Evolutionary conservation across 2,113 vertebrate species (phyloP).

Genomic region (Rafetus swinhoei): DNA sequence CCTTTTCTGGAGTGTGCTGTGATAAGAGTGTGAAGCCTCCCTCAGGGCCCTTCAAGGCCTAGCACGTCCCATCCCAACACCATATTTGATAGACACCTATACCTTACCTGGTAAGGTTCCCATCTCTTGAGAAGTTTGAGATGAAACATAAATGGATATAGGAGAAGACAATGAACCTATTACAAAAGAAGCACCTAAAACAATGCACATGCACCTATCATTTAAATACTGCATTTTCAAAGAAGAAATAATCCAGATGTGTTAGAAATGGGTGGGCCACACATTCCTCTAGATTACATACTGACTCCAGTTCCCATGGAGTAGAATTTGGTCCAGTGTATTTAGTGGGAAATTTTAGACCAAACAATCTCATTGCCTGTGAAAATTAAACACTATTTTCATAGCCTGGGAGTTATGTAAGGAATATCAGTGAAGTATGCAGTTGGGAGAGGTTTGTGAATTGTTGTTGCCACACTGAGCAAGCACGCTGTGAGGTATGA

Average conservation of each 20-base stretch:
- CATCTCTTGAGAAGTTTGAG: constrained; percentile 8
- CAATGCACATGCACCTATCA: constrained; percentile 5
- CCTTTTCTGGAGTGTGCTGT: neutral
- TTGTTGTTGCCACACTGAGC: neutral
- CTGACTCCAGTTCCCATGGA: constrained; percentile 50
- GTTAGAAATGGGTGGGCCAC: constrained; percentile 54
- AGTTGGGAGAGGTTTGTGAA: constrained; percentile 32
- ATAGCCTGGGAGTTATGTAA: constrained; percentile 69
- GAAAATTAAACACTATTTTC: constrained; percentile 71
- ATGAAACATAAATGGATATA: neutral
- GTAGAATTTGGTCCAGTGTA: constrained; percentile 54
- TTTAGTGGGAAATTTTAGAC: constrained; percentile 69
- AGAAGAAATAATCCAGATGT: constrained; percentile 41
- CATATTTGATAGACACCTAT: neutral
- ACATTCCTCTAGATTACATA: constrained; percentile 45
- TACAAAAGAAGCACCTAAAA: neutral
- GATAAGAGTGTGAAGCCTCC: neutral
- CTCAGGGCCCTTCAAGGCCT: constrained; percentile 43
- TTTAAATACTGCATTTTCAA: constrained; percentile 15
- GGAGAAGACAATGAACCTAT: neutral
- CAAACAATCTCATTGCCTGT: constrained; percentile 62
- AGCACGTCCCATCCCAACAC: neutral
- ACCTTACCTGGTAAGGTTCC: neutral
- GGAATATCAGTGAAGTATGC: constrained; percentile 51
- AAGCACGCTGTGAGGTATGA: constrained; percentile 53